Evolutionary conservation across 2,888 invertebrate genomes (phyloP).

Genomic region (Xylota segnis): DNA sequence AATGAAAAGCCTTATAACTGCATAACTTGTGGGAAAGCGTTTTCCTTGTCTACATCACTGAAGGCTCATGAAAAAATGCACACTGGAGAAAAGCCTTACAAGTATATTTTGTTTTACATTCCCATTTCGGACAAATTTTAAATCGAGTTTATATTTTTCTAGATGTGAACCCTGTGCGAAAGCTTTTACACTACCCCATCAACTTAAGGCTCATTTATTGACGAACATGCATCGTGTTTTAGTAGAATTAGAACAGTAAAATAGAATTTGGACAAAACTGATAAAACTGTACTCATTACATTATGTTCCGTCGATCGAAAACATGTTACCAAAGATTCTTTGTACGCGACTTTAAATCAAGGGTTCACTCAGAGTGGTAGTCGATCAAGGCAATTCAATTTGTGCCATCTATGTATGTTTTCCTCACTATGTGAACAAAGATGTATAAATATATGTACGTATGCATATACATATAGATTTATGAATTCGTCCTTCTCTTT

Average conservation of each 20-base stretch:
- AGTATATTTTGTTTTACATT: constrained; percentile 61
- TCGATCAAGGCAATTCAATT: too few species aligned
- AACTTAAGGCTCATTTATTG: constrained; percentile 82
- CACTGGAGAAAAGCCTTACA: constrained; percentile 80
- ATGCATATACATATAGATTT: too few species aligned
- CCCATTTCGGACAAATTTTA: background rate
- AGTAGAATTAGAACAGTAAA: constrained; percentile 49
- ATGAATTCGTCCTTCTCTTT: too few species aligned
- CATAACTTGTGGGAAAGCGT: constrained; percentile 79
- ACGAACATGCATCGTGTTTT: constrained; percentile 78
- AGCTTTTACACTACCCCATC: constrained; percentile 82
- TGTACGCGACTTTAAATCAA: too few species aligned
- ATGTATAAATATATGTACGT: too few species aligned
- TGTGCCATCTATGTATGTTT: too few species aligned
- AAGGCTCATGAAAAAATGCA: constrained; percentile 81
- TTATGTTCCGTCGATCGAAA: too few species aligned
- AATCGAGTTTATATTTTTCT: constrained; percentile 30
- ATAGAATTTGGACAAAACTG: constrained; percentile 6
- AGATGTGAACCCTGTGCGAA: constrained; percentile 82
- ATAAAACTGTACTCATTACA: background rate
- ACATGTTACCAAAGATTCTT: too few species aligned
- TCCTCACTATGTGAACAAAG: too few species aligned
- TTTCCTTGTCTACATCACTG: constrained; percentile 81
- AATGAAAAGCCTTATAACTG: constrained; percentile 82
- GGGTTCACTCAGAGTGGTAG: too few species aligned